Conservation (phyloP, 2,113 vertebrate species). For the Grammomys surdaster region DNA sequence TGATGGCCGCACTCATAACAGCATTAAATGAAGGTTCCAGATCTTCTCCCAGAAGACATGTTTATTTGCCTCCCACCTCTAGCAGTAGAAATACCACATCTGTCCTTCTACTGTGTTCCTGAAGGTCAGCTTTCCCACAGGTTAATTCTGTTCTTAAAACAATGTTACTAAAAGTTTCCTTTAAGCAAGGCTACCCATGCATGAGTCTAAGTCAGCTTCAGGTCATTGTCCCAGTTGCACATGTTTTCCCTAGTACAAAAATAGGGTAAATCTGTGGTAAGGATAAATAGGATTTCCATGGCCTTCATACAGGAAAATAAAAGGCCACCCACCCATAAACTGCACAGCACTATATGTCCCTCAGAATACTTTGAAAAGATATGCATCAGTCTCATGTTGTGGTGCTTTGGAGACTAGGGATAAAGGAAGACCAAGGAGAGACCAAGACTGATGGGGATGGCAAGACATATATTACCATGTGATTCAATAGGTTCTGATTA, state of each 20-base stretch:
- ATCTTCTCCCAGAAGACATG: not conserved
- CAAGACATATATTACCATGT: no score
- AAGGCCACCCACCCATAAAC: not conserved
- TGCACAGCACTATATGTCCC: not conserved
- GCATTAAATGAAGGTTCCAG: not conserved
- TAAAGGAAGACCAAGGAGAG: not conserved
- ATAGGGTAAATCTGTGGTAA: not conserved
- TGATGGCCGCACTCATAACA: not conserved
- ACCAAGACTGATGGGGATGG: not conserved
- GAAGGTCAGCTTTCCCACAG: not conserved
- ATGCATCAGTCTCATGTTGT: not conserved
- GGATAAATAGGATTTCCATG: fast-evolving
- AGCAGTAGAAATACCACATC: not conserved
- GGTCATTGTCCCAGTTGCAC: not conserved
- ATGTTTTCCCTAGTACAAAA: not conserved
- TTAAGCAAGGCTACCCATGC: not conserved
- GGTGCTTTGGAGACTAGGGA: not conserved
- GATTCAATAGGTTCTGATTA: not conserved
- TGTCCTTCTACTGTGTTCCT: not conserved
- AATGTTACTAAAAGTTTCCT: not conserved
- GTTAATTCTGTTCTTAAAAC: not conserved
- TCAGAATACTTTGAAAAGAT: not conserved
- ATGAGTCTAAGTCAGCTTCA: not conserved
- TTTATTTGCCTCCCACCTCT: not conserved
- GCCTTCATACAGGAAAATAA: not conserved